Evolutionary conservation across 2,888 invertebrate species (phyloP).

Genomic region (Caenorhabditis sinica): DNA sequence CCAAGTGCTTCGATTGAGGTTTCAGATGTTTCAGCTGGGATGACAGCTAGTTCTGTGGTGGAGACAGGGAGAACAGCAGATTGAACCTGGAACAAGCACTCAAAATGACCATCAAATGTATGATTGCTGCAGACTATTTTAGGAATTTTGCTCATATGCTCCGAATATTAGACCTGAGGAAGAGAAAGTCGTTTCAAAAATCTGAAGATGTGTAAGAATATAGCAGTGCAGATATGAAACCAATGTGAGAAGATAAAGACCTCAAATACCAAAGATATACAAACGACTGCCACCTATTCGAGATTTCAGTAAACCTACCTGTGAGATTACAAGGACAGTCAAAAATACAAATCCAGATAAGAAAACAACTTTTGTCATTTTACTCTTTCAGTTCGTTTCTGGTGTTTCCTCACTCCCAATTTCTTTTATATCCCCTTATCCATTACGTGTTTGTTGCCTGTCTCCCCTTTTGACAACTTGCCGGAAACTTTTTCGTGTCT

Average conservation of each 20-base stretch:
- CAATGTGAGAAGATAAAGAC: too few relatives aligned
- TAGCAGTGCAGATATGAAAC: too few relatives aligned
- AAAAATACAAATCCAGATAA: neutral
- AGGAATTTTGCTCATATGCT: too few relatives aligned
- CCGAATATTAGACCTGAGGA: too few relatives aligned
- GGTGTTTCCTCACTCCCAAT: neutral
- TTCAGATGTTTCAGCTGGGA: neutral
- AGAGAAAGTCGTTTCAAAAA: too few relatives aligned
- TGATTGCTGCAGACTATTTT: too few relatives aligned
- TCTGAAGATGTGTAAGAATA: too few relatives aligned
- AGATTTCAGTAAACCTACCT: neutral
- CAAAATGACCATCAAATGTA: too few relatives aligned
- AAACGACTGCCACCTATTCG: too few relatives aligned
- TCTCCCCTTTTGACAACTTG: constrained; percentile 39
- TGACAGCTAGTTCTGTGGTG: constrained; percentile 24
- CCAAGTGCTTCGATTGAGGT: constrained; percentile 57
- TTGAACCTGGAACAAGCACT: too few relatives aligned
- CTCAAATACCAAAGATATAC: too few relatives aligned
- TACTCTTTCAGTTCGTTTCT: neutral
- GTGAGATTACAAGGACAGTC: constrained; percentile 2
- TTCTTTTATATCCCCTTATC: constrained; percentile 7
- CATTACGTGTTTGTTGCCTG: constrained; percentile 30
- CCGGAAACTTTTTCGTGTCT: constrained; percentile 39
- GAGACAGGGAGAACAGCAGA: constrained; percentile 47
- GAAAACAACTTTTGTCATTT: constrained; percentile 14